Conservation (phyloP, 2,113 vertebrate genomes). For the Aspiorhynchus laticeps region DNA sequence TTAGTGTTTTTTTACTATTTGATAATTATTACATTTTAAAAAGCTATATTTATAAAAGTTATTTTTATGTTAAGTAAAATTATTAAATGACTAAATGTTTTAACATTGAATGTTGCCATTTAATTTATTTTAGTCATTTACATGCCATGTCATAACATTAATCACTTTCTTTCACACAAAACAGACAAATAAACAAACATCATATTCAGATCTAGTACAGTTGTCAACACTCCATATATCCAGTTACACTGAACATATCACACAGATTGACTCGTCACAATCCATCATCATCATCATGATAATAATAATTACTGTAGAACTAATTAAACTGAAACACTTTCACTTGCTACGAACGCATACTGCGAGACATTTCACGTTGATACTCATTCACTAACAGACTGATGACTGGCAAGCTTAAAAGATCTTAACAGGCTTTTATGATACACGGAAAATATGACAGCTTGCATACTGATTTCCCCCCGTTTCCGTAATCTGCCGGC, state of each 20-base stretch:
- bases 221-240: conserved; percentile 5
- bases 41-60: neutral
- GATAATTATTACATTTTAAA: neutral
- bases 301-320: conserved; percentile 34
- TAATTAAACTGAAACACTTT: conserved; percentile 28
- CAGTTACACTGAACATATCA: neutral
- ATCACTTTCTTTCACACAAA: neutral
- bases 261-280: conserved; percentile 19
- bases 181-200: neutral
- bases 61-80: neutral
- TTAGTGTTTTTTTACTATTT: neutral
- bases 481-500: neutral
- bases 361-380: conserved; percentile 35
- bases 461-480: conserved; percentile 19
- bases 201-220: neutral
- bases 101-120: neutral
- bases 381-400: conserved; percentile 41
- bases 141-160: neutral
- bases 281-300: conserved; percentile 9
- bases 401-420: conserved; percentile 27
- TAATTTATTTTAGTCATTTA: neutral
- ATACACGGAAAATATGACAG: conserved; percentile 19
- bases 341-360: neutral
- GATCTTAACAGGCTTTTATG: conserved; percentile 19
- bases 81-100: neutral